phyloP scores from a whole-genome alignment of 2,888 invertebrate genomes.

The Monoplex corrugatus region DNA sequence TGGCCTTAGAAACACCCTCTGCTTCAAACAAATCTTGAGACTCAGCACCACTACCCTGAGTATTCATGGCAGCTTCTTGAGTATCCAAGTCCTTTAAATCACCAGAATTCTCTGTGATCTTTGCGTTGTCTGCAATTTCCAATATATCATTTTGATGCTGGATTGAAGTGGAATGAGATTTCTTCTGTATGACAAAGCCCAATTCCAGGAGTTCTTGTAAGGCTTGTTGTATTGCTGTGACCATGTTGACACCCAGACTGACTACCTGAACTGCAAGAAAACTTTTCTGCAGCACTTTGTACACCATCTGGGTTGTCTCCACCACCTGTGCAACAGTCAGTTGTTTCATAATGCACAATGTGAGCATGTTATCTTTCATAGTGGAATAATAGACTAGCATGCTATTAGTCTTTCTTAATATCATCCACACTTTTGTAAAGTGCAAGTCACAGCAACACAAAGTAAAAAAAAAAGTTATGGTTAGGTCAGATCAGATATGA shows the following conservation, averaged over 20 bases:
- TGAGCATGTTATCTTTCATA: not conserved
- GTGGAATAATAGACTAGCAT: no score
- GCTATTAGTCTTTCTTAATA: no score
- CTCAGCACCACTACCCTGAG: not conserved
- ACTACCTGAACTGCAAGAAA: conserved; percentile 86
- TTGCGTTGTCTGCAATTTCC: not conserved
- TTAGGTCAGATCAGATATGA: no score
- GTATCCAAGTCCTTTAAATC: not conserved
- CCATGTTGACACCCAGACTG: conserved; percentile 64
- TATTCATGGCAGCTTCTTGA: not conserved
- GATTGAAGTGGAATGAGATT: not conserved
- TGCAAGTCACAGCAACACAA: no score
- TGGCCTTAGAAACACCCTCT: not conserved
- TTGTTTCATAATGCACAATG: not conserved
- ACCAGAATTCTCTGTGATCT: not conserved
- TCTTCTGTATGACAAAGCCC: conserved; percentile 69
- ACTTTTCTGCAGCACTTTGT: conserved; percentile 84
- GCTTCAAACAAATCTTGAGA: conserved; percentile 15
- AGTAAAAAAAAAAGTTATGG: no score
- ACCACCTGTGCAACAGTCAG: conserved; percentile 62
- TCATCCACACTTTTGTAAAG: no score
- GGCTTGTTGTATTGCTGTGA: conserved; percentile 63
- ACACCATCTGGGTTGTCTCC: conserved; percentile 63
- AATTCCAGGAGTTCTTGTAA: conserved; percentile 73
- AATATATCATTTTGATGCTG: not conserved